These are phyloP conservation scores for Drosophila pectinifera DNA, from an alignment of 1,140 invertebrate genomes.

Conservation along the genomic window DNA sequence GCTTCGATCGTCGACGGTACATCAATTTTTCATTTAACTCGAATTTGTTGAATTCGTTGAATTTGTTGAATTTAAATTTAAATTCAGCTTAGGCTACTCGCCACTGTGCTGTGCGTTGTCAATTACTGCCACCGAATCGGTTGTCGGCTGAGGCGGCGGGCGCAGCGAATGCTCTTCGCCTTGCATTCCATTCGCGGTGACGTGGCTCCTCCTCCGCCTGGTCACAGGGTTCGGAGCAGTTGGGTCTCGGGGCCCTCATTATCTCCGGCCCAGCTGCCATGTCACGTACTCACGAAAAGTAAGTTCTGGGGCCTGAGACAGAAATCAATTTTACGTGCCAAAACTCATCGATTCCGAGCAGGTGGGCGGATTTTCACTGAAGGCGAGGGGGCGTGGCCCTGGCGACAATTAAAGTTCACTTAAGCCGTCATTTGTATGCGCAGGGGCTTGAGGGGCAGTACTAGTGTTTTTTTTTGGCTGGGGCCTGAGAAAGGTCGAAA, in stretches of 20 bases:
- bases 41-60: conserved; percentile 73
- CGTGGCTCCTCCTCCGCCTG: conserved; percentile 31
- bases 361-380: conserved; percentile 16
- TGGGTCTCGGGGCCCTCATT: conserved; percentile 29
- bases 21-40: conserved; percentile 83
- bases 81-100: conserved; percentile 41
- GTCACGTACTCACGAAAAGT: conserved; percentile 52
- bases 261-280: conserved; percentile 28
- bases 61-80: conserved; percentile 66
- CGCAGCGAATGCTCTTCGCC: conserved; percentile 73
- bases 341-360: conserved; percentile 38
- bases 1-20: conserved; percentile 48
- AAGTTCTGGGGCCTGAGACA: conserved; percentile 39
- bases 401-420: conserved; percentile 54
- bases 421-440: conserved; percentile 40
- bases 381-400: conserved; percentile 37
- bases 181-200: conserved; percentile 74
- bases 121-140: conserved; percentile 14
- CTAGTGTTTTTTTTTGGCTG: neutral
- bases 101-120: conserved; percentile 22
- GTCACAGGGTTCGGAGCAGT: conserved; percentile 4
- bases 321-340: conserved; percentile 49
- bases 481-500: conserved; percentile 56
- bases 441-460: conserved; percentile 4
- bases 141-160: conserved; percentile 15